phyloP scores from a whole-genome alignment of 1,140 invertebrate species.

The Diorhabda carinulata region DNA sequence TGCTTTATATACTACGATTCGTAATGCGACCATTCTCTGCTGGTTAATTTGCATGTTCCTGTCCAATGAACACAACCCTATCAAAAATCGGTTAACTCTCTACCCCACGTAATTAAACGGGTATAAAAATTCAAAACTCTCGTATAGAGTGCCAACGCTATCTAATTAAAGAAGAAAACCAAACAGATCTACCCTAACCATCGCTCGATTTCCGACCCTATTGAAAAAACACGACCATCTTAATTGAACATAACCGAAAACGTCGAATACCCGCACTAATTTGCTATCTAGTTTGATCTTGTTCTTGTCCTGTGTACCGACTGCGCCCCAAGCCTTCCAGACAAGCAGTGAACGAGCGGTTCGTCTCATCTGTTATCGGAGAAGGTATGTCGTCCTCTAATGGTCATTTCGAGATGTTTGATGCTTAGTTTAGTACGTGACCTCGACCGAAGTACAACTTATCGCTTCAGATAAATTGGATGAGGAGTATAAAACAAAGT shows the following conservation, averaged over 20 bases:
- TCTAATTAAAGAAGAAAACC: slow-evolving; percentile 1
- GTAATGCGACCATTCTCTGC: too few relatives aligned
- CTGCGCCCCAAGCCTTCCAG: background rate
- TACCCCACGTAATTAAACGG: background rate
- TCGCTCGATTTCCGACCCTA: background rate
- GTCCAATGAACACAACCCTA: background rate
- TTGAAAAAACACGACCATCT: slow-evolving; percentile 14
- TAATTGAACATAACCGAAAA: slow-evolving; percentile 20
- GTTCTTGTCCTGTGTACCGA: background rate
- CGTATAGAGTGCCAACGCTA: background rate
- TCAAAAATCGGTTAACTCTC: background rate
- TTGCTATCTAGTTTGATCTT: slow-evolving; percentile 11
- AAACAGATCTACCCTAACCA: slow-evolving; percentile 1
- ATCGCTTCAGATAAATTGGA: too few relatives aligned
- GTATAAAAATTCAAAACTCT: background rate
- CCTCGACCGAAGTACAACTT: background rate
- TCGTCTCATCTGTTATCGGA: background rate
- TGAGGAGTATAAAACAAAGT: too few relatives aligned
- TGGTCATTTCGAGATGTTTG: slow-evolving; percentile 19
- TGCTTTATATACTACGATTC: too few relatives aligned
- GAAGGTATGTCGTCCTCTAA: slow-evolving; percentile 1
- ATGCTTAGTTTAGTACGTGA: slow-evolving; percentile 23
- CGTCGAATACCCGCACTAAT: slow-evolving; percentile 16
- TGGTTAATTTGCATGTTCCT: too few relatives aligned
- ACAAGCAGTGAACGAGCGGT: background rate